A percentile compares a stretch with the other conserved stretches of the same genome.
Conservation (phyloP, 2,888 invertebrate species). For the Platycheirus albimanus region DNA sequence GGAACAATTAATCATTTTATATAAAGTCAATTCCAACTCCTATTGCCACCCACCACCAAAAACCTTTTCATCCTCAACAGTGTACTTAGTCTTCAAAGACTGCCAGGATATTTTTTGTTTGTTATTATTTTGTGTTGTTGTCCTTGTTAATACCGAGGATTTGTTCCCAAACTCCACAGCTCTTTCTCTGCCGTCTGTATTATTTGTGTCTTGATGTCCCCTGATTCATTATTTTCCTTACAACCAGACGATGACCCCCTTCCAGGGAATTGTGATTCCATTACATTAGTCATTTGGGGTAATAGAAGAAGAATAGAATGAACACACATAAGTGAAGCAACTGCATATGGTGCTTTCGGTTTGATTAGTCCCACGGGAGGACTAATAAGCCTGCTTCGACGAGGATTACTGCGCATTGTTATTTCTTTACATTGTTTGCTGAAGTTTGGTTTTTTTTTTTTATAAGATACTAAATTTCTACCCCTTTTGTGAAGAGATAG, state of each 20-base stretch:
- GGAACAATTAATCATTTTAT: constrained; percentile 83
- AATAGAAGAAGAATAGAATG: constrained; percentile 70
- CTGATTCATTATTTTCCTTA: constrained; percentile 14
- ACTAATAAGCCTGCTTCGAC: constrained; percentile 65
- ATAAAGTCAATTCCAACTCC: constrained; percentile 77
- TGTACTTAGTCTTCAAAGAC: constrained; percentile 47
- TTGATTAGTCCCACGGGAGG: constrained; percentile 73
- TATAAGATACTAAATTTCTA: neutral
- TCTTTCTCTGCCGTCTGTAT: constrained; percentile 8
- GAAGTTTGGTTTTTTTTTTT: constrained; percentile 10
- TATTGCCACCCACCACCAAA: constrained; percentile 26
- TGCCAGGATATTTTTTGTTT: constrained; percentile 13
- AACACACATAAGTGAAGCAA: constrained; percentile 64
- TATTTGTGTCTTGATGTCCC: constrained; percentile 38
- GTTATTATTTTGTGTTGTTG: constrained; percentile 37
- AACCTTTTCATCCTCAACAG: constrained; percentile 45
- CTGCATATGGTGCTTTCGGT: constrained; percentile 71
- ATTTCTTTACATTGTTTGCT: constrained; percentile 37
- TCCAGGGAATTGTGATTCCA: constrained; percentile 61
- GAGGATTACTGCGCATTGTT: constrained; percentile 45
- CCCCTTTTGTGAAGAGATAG: neutral
- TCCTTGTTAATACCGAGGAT: constrained; percentile 64
- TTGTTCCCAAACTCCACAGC: constrained; percentile 59
- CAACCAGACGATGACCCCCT: constrained; percentile 37
- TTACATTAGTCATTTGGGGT: constrained; percentile 74